Evolutionary conservation across 1,140 invertebrate species (phyloP).

Genomic region (Planococcus citri): DNA sequence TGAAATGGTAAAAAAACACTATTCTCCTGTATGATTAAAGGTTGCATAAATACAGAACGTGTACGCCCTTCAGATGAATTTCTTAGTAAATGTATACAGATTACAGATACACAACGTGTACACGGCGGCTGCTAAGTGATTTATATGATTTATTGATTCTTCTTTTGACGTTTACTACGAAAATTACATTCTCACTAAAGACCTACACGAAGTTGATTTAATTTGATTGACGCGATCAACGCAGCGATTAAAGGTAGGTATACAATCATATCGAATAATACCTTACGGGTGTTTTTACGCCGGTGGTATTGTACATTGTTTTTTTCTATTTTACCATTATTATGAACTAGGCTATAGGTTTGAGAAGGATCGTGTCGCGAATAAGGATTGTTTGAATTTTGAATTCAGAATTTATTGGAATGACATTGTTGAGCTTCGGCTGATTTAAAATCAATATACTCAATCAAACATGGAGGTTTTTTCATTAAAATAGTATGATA

Average conservation of each 20-base stretch:
- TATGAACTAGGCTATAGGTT: no score
- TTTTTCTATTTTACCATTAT: neutral
- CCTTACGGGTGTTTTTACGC: neutral
- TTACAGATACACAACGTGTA: neutral
- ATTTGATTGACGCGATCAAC: conserved; percentile 2
- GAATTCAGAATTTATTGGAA: no score
- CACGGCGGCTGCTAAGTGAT: neutral
- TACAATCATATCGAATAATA: neutral
- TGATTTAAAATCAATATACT: no score
- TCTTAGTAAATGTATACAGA: neutral
- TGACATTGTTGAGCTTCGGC: no score
- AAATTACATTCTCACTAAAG: neutral
- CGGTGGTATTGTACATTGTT: neutral
- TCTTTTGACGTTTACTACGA: neutral
- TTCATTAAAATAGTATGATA: no score
- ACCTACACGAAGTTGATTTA: neutral
- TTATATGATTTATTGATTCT: conserved; percentile 2
- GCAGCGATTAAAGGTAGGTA: neutral
- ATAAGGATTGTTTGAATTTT: no score
- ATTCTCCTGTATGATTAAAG: neutral
- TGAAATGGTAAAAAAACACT: neutral
- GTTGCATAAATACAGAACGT: neutral
- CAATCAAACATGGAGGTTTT: no score
- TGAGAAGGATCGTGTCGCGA: no score
- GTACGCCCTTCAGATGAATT: neutral